Percentiles rank a stretch among this genome's conserved stretches.
Conservation (phyloP, 1,140 invertebrate genomes). For the Drosophila novamexicana region DNA sequence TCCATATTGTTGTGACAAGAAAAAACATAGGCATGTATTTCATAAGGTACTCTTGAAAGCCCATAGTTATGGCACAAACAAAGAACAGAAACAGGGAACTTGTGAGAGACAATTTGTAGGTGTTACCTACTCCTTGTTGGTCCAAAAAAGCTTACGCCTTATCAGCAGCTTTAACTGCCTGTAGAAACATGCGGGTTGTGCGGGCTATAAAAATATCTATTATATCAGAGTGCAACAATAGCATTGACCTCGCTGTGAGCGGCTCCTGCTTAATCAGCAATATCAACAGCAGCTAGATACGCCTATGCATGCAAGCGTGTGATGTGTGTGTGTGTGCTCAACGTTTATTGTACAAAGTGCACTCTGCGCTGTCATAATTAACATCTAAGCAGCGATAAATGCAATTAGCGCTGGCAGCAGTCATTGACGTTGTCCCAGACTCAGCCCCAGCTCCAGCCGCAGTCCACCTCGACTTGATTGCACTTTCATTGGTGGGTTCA, state of each 20-base stretch:
- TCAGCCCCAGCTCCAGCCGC: constrained; percentile 4
- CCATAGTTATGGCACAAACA: no score
- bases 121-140: neutral
- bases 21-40: no score
- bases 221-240: constrained; percentile 53
- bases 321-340: constrained; percentile 1
- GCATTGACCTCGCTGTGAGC: constrained; percentile 40
- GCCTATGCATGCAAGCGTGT: neutral
- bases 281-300: constrained; percentile 9
- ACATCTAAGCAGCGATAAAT: constrained; percentile 75
- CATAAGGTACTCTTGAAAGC: no score
- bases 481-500: constrained; percentile 72
- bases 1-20: no score
- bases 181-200: constrained; percentile 12
- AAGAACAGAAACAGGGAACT: no score
- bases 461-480: constrained; percentile 62
- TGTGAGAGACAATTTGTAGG: no score
- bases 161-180: constrained; percentile 17
- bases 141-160: constrained; percentile 6
- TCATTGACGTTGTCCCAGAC: constrained; percentile 57
- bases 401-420: constrained; percentile 59
- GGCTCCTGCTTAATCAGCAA: constrained; percentile 28
- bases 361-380: constrained; percentile 66
- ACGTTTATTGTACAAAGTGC: constrained; percentile 41
- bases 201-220: constrained; percentile 57